These are phyloP conservation scores for Cygnus buccinator DNA, from an alignment of 2,113 vertebrate genomes.

Conservation along the genomic window DNA sequence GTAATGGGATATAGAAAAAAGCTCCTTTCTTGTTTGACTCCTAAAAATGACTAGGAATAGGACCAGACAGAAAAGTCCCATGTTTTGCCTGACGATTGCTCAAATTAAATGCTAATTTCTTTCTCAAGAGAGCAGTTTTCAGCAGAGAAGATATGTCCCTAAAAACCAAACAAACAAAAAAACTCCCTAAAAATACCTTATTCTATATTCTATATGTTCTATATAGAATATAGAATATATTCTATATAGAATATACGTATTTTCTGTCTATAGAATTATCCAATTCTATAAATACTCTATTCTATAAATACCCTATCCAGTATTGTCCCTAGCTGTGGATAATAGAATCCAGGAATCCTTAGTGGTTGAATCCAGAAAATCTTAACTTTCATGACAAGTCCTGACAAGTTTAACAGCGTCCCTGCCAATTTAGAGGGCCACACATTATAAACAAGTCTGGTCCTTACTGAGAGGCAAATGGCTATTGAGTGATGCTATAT, in stretches of 20 bases:
- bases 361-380: neutral
- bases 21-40: neutral
- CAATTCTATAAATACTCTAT: neutral
- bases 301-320: neutral
- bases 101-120: neutral
- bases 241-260: neutral
- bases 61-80: neutral
- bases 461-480: neutral
- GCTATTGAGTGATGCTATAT: accelerated
- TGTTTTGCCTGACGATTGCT: neutral
- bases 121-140: slow-evolving; percentile 1
- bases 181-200: neutral
- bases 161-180: neutral
- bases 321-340: neutral
- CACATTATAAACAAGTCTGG: neutral
- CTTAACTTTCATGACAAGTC: neutral
- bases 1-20: neutral
- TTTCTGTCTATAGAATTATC: neutral
- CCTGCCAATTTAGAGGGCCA: neutral
- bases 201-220: neutral
- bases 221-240: neutral
- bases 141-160: neutral
- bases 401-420: neutral
- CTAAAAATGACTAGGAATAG: neutral
- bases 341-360: neutral